Base-by-base conservation (phyloP, 2,888 invertebrate genomes). In the Macrophya annulata region DNA sequence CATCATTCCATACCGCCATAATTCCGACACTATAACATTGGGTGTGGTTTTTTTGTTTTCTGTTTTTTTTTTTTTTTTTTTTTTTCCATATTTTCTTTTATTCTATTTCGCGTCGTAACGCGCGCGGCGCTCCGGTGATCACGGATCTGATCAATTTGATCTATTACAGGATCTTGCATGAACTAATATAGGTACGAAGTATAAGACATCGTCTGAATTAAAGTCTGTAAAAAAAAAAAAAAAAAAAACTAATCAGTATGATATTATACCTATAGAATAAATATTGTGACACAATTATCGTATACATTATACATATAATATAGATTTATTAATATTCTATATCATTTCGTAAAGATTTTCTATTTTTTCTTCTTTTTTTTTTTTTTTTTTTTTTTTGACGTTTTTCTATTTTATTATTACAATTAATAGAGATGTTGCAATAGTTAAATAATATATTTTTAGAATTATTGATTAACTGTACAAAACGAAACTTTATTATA, bases 121-220 rank as follows among this genome's bases (percentile, higher is more conserved):
- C 51, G 76, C 84, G 71, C 79, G 85, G 77, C 85, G 84, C 81
- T 85, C 77, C 79, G 72, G 48, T 72, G 85, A 86, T 88, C 85
- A 86, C 86, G 86, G 85, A 87, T 85, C 87, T 85, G 84, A 87
- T 87, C 85, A 83, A 85, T 74, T 31, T 86, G 86, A 86, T 88
- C 86, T 86, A 85, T 86, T 72, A 85, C 84, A 72, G 71, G 76
- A 84, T 84, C 84, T 77, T 45, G 83, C 1, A 31, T 43, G 21
- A 76, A n/a, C 77, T 76, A 43, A 15, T 55, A 25, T 62, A 15
- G 45, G 40, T 68, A 37, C n/a, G n/a, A n/a, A 15, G 25, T 71
- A n/a, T 45, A 43, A 1, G 68, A 12, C 48, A n/a, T 37, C 76
- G 43, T 84, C 74, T 31, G 31, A 1, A 31, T 31, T 31, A 31